These are phyloP conservation scores for Chelidonichthys spinosus DNA, from an alignment of 2,797 vertebrate species.

Conservation along the genomic window DNA sequence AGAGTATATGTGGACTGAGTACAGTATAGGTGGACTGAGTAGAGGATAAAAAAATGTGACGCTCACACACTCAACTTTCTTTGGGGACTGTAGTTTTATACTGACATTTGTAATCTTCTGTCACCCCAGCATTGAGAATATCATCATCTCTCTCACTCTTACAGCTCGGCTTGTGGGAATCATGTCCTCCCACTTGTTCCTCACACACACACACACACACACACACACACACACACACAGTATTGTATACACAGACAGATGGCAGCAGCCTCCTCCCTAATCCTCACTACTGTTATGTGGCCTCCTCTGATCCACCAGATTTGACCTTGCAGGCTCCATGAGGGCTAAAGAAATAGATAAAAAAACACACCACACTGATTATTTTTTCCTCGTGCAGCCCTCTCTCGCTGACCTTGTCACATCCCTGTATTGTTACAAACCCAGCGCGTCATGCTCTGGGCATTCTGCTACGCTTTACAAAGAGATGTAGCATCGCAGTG, in stretches of 20 bases:
- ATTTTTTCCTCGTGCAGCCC: constrained; percentile 12
- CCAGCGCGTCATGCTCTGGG: constrained; percentile 1
- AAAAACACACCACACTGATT: constrained; percentile 17
- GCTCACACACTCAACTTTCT: neutral
- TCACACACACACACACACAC: constrained; percentile 4
- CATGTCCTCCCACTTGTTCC: constrained; percentile 43
- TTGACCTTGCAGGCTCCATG: constrained; percentile 37
- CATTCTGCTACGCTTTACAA: neutral
- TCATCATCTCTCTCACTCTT: constrained; percentile 32
- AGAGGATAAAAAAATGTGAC: neutral
- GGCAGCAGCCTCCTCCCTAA: constrained; percentile 52
- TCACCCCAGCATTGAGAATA: constrained; percentile 24
- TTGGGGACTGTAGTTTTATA: neutral
- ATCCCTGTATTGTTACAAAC: constrained; percentile 12
- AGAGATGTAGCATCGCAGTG: neutral
- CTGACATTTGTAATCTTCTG: constrained; percentile 30
- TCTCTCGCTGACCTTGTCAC: constrained; percentile 40
- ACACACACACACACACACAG: constrained; percentile 3
- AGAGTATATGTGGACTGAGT: too few species aligned
- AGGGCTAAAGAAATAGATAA: constrained; percentile 22
- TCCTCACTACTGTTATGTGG: constrained; percentile 37
- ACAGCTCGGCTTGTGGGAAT: constrained; percentile 44
- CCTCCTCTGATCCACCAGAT: constrained; percentile 41
- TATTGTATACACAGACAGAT: constrained; percentile 60
- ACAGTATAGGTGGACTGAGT: neutral